These are phyloP conservation scores for Lithobates pipiens DNA, from an alignment of 2,797 vertebrate genomes.

Conservation along the genomic window DNA sequence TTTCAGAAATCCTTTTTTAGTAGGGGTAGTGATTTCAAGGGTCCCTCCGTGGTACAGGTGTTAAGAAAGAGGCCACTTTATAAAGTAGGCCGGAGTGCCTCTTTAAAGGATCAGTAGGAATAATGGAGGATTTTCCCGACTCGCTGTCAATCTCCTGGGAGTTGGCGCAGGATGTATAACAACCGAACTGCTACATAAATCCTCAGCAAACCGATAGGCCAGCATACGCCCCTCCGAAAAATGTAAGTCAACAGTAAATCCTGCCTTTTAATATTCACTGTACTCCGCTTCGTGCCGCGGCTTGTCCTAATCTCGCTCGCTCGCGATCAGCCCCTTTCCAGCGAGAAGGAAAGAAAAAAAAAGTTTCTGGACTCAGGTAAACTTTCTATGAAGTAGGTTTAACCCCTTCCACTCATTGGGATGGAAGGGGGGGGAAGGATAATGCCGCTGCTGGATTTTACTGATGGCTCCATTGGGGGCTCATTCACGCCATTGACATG, in stretches of 20 bases:
- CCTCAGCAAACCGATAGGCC: slow-evolving; percentile 68
- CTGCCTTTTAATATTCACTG: slow-evolving; percentile 67
- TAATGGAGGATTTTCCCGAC: slow-evolving; percentile 57
- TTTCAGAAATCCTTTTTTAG: too few relatives aligned
- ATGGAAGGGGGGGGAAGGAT: too few relatives aligned
- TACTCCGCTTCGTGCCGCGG: slow-evolving; percentile 68
- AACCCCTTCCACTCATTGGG: neutral
- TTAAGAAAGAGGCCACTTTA: too few relatives aligned
- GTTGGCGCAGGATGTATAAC: slow-evolving; percentile 66
- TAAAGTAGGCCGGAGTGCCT: neutral
- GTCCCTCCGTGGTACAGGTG: too few relatives aligned
- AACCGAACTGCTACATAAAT: slow-evolving; percentile 69
- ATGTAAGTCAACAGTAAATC: slow-evolving; percentile 76
- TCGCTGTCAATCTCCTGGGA: slow-evolving; percentile 49
- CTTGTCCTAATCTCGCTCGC: slow-evolving; percentile 73
- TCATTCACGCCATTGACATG: neutral
- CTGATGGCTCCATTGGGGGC: neutral
- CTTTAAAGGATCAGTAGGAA: slow-evolving; percentile 26
- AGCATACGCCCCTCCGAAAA: slow-evolving; percentile 75
- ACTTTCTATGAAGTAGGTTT: slow-evolving; percentile 63
- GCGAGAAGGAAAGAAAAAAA: slow-evolving; percentile 57
- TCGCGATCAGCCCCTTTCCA: slow-evolving; percentile 67
- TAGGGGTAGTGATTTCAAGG: too few relatives aligned
- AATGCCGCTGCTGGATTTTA: too few relatives aligned
- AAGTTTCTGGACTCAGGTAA: slow-evolving; percentile 58